These are phyloP conservation scores for Ophonus ardosiacus DNA, from an alignment of 2,888 invertebrate genomes.

Conservation along the genomic window DNA sequence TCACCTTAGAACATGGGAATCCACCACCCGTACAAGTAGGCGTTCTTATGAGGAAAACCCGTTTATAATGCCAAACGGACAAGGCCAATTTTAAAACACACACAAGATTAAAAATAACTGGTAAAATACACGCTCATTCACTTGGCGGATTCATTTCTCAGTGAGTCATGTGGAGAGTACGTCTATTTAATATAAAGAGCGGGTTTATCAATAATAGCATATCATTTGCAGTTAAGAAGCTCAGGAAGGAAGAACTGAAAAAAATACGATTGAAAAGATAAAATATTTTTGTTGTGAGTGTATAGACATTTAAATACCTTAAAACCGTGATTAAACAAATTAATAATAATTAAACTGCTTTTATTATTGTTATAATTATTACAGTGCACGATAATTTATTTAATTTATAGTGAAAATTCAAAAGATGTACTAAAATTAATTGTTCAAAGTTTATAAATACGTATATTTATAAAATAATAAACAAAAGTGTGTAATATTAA, in stretches of 20 bases:
- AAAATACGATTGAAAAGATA: background rate
- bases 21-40: background rate
- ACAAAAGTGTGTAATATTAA: no score
- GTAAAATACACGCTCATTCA: background rate
- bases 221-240: background rate
- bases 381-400: no score
- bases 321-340: no score
- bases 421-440: no score
- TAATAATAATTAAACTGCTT: no score
- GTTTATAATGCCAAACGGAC: constrained; percentile 1
- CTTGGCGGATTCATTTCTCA: background rate
- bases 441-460: no score
- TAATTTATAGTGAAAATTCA: no score
- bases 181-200: background rate
- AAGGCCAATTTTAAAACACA: background rate
- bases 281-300: background rate
- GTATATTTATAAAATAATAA: no score
- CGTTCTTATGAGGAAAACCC: constrained; percentile 19
- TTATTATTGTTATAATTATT: no score
- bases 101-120: background rate
- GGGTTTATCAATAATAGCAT: background rate
- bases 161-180: background rate
- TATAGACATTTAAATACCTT: background rate
- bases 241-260: constrained; percentile 24
- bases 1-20: no score